Evolutionary conservation across 2,888 invertebrate genomes (phyloP), one percentile per base, ranked within the genome.

Genomic region (Polydesmus complanatus): DNA sequence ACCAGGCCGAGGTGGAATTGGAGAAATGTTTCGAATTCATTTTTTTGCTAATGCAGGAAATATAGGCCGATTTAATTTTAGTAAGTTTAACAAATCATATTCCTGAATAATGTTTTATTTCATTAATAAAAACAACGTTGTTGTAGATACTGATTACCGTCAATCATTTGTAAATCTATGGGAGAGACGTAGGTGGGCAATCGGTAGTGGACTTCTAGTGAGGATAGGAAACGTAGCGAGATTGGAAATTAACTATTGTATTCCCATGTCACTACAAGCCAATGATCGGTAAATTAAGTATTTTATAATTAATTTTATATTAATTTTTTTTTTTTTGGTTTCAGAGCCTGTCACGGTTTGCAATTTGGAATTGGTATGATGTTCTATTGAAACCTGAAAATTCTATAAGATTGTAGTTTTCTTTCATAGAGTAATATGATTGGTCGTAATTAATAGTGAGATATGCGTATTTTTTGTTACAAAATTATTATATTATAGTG

Each of bases 221-320:
- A 82, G 87, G 65, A 77, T 97, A 61, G 92, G 84, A 66, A 80
- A 88, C 66, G 78, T 85, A 64, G 94, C 93, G n/a, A 80, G 95
- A 61, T 79, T 97, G 60, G 97, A 98, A 79, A 80, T 98, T 59
- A 97, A 96, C 79, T 93, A 96, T 77, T 88, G 89, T 73, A 75
- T 88, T 70, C 96, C 96, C 51, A 69, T 88, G 60, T 75, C 78
- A 54, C 81, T 80, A 64, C 78, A 80, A 66, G 74, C 78, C 63
- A 82, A 79, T 18, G 92, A 93, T 75, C 72, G 71, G 72, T 70
- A 64, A 27, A 1, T 37, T 37, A 37, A 5, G 37, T 37, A 8
- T 37, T 37, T 37, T 37, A 37, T 37, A 8, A 8, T 26, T 61
- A 49, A 27, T 1, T 3, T 14, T 51, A 14, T 19, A 14, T 51